Percentiles rank a stretch among this genome's conserved stretches.
These are phyloP conservation scores for Verasper variegatus DNA, from an alignment of 2,113 vertebrate species.

Conservation along the genomic window DNA sequence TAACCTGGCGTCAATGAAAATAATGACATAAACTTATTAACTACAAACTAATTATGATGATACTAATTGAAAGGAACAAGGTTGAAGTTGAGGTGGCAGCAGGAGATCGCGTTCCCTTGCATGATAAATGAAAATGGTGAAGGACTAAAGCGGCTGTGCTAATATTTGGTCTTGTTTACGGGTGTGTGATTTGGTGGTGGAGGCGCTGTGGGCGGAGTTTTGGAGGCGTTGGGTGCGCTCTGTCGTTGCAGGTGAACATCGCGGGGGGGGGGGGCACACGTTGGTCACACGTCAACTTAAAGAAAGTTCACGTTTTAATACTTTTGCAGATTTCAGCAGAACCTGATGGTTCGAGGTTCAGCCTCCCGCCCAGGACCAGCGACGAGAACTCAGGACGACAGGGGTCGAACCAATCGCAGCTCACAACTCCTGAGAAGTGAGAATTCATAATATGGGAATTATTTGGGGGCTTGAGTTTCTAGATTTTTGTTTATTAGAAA, in stretches of 20 bases:
- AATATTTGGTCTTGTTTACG: neutral
- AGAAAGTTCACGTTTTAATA: neutral
- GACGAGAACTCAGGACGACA: conserved; percentile 54
- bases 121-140: conserved; percentile 41
- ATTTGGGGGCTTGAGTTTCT: neutral
- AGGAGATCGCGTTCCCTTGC: conserved; percentile 31
- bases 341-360: conserved; percentile 72
- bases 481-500: neutral
- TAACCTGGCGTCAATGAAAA: neutral
- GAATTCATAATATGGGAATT: too few species aligned
- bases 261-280: neutral
- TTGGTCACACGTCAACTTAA: neutral
- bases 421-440: conserved; percentile 86
- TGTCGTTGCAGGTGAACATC: conserved; percentile 8
- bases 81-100: conserved; percentile 8
- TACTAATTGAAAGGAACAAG: neutral
- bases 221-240: conserved; percentile 14
- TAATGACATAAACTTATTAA: neutral
- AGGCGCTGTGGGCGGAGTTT: conserved; percentile 26
- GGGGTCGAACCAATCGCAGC: conserved; percentile 38
- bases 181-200: conserved; percentile 41
- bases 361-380: conserved; percentile 63
- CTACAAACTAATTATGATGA: too few species aligned
- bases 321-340: conserved; percentile 45
- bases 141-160: neutral